Evolutionary conservation across 2,113 vertebrate genomes (phyloP), one percentile per base, ranked within the genome.

Genomic region (Malurus melanocephalus): DNA sequence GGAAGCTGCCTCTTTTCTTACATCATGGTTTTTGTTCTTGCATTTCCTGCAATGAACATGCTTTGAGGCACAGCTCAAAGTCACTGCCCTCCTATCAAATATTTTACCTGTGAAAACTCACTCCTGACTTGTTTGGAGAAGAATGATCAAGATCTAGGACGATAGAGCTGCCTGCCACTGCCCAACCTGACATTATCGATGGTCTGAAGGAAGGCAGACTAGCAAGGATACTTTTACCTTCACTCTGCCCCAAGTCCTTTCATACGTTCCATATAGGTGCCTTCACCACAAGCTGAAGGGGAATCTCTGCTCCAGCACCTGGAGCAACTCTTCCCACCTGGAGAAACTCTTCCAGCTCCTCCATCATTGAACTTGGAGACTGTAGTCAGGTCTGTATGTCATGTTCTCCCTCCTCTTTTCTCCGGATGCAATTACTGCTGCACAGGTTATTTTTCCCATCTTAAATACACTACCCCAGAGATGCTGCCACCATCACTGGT

Each of bases 401-500:
- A 38, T 22, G 21, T 51, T 68, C 33, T 38, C 66, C 16, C n/a
- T 68, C 19, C 26, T 51, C 26, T 51, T 68, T 68, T 38, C n/a
- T 51, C 65, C 30, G 46, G 13, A 13, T 69, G 33, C 49, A 22
- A 8, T 40, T 40, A 30, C 14, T 52, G 67, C 33, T 17, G 6
- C 35, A 40, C 14, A 32, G 10, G 27, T n/a, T 46, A 42, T 19
- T n/a, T 21, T 8, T 2, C 7, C 4, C 17, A 27, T 62, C 67
- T 67, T 32, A 49, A 66, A 33, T 59, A 45, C 8, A 10, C 33
- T 72, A 40, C 30, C 24, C 8, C 33, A 60, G 22, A 60, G 12
- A 4, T 3, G 2, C 15, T 84, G 17, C 46, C 40, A 59, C 2
- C 0, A 0, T 43, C 0, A 1, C 9, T 79, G n/a, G 19, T 33